Conservation (phyloP, 2,888 invertebrate genomes). For the Troglohyphantes excavatus region DNA sequence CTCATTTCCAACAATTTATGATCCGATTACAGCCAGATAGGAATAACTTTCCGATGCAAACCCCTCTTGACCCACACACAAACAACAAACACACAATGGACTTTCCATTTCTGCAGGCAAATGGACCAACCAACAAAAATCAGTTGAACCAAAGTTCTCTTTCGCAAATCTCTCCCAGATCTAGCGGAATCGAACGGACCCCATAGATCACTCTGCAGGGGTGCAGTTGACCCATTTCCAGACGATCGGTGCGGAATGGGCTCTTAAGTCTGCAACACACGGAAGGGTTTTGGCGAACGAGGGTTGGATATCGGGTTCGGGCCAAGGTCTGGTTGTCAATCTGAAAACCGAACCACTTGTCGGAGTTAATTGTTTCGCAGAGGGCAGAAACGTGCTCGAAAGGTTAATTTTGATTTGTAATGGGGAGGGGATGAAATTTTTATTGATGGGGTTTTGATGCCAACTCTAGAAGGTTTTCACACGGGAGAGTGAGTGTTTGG, state of each 20-base stretch:
- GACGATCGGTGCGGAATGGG: no score
- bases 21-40: no score
- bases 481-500: no score
- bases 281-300: background rate
- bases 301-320: background rate
- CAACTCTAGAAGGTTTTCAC: no score
- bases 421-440: no score
- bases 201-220: background rate
- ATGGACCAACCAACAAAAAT: background rate
- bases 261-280: no score
- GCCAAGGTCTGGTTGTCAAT: background rate
- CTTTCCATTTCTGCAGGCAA: background rate
- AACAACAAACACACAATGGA: background rate
- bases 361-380: background rate
- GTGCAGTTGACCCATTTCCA: background rate
- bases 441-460: no score
- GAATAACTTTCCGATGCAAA: background rate
- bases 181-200: background rate
- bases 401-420: background rate
- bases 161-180: background rate
- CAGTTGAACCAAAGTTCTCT: background rate
- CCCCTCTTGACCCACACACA: background rate
- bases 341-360: background rate
- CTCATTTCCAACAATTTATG: no score
- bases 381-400: background rate